phyloP scores from a whole-genome alignment of 2,888 invertebrate genomes.

The Homarus gammarus region DNA sequence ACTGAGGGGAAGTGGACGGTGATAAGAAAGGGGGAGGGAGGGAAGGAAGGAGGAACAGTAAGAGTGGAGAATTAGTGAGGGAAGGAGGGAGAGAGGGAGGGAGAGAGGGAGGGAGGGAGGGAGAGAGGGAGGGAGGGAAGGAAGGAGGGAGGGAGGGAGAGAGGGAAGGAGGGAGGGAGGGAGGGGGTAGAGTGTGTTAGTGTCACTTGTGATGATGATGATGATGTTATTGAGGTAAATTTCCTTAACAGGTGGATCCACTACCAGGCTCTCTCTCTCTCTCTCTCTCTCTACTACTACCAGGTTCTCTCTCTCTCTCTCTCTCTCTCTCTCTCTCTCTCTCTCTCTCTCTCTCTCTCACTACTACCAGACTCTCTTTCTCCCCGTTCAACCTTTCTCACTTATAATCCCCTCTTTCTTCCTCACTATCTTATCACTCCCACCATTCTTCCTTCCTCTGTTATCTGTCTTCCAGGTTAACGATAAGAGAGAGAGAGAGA shows the following conservation, averaged over 20 bases:
- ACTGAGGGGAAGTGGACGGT: neutral
- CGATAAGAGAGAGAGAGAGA: neutral
- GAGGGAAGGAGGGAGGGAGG: neutral
- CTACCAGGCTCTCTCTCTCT: too few relatives aligned
- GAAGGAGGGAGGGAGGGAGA: neutral
- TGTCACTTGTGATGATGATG: too few relatives aligned
- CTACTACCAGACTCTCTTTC: neutral
- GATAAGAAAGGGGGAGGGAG: neutral
- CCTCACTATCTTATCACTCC: neutral
- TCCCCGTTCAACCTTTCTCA: too few relatives aligned
- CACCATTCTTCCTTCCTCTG: neutral
- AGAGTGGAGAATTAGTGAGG: neutral
- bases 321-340: too few relatives aligned
- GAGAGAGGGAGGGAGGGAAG: neutral
- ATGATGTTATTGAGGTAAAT: too few relatives aligned
- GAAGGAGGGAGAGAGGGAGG: constrained; percentile 1
- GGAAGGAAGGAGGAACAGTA: neutral
- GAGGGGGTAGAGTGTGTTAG: neutral
- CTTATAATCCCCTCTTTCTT: too few relatives aligned
- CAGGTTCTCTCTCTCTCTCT: too few relatives aligned
- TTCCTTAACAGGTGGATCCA: too few relatives aligned
- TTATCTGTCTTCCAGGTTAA: neutral
- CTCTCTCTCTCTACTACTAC: too few relatives aligned
- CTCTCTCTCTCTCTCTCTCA: too few relatives aligned
- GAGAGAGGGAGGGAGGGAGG: neutral